Conservation (phyloP, 2,888 invertebrate genomes). For the Cantharis rufa region DNA sequence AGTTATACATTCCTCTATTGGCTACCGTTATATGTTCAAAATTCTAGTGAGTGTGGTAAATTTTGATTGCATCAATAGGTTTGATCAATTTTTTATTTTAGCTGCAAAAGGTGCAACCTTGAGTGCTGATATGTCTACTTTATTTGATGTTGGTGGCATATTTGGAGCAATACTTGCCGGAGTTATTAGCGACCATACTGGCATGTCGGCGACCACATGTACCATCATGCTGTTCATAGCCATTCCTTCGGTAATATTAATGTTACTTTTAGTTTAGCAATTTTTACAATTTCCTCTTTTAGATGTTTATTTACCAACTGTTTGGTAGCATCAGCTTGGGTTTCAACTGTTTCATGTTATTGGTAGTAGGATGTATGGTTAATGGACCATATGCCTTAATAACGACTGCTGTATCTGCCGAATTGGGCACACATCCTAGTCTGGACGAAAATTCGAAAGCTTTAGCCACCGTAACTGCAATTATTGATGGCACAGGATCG, state of each 20-base stretch:
- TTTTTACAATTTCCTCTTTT: constrained; percentile 43
- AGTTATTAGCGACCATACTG: constrained; percentile 77
- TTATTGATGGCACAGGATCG: constrained; percentile 96
- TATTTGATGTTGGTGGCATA: constrained; percentile 91
- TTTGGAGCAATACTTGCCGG: constrained; percentile 89
- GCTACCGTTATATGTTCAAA: constrained; percentile 88
- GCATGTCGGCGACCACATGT: constrained; percentile 88
- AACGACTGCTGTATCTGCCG: constrained; percentile 95
- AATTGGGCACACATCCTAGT: constrained; percentile 86
- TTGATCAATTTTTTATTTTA: constrained; percentile 49
- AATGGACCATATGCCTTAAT: constrained; percentile 97
- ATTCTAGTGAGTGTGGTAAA: constrained; percentile 74
- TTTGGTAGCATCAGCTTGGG: constrained; percentile 68
- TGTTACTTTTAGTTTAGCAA: constrained; percentile 9
- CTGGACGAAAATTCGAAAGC: constrained; percentile 86
- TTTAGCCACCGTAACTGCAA: constrained; percentile 94
- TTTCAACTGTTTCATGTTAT: constrained; percentile 69
- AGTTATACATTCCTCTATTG: constrained; percentile 97
- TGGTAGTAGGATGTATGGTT: constrained; percentile 80
- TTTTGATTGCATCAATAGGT: not conserved
- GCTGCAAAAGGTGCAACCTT: constrained; percentile 68
- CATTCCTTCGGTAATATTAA: constrained; percentile 73
- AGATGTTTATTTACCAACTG: constrained; percentile 81
- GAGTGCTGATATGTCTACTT: constrained; percentile 78
- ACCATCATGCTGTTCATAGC: constrained; percentile 77